Base-by-base conservation (phyloP, 37 sponge, comb jelly and placozoan genomes). In the Hormiphora californensis region DNA sequence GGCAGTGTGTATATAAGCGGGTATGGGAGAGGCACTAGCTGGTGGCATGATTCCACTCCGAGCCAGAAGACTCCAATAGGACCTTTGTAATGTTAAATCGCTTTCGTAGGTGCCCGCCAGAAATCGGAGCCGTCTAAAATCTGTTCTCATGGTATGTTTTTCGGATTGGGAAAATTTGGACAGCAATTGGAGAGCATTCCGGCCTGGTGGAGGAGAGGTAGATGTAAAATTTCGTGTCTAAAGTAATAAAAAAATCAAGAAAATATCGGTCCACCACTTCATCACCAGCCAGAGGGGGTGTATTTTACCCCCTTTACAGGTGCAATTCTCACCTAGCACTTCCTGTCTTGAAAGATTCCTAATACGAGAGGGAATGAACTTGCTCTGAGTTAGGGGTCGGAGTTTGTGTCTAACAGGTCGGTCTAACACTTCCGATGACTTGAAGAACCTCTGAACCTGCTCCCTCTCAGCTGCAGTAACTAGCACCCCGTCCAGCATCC, bases 401-500 rank as follows among this genome's bases (percentile, higher is more conserved):
- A 73, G 22, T 28, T 73, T 73, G 81, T 73, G 81, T 40, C 81
- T 3, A 1, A 91, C 92, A 1, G 92, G 92, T 1, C 81, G 65
- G 3, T 59, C 22, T 0, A 88, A 86, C 40, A 88, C 40, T 32
- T 89, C 85, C 0, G 90, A 88, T 2, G 68, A 30, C 30, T n/a
- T 38, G 39, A 91, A 91, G 87, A 91, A 91, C 39, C 88, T 43
- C 7, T 55, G 27, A 0, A 89, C 88, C 23, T 86, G 63, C 31
- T 86, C 88, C 36, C 88, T 61, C 59, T 91, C 92, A 19, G 68
- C 88, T 69, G 92, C 92, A 88, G 92, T 89, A 32, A 91, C 86
- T 17, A 91, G 54, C 25, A 61, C 63, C 23, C 88, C 90, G 86
- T 91, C 92, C 35, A 91, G 55, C 89, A 89, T 88, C 92, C 92